phyloP scores from a whole-genome alignment of 2,113 vertebrate species.

The Melanostigma gelatinosum region DNA sequence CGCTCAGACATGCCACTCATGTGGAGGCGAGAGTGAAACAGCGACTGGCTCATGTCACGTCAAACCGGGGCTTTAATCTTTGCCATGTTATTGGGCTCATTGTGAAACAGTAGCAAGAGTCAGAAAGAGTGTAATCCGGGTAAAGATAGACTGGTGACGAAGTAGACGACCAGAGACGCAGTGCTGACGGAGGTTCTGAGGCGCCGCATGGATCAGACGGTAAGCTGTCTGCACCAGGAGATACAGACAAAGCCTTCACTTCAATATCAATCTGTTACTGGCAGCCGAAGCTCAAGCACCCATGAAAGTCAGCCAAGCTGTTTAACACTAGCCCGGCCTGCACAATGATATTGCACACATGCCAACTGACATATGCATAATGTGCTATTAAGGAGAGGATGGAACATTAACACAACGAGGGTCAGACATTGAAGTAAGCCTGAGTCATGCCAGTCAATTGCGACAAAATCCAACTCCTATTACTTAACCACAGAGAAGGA shows the following conservation, averaged over 20 bases:
- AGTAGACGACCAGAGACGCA: neutral
- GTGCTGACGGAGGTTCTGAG: conserved; percentile 41
- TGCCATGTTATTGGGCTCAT: conserved; percentile 18
- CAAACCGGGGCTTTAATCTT: conserved; percentile 24
- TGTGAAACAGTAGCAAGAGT: neutral
- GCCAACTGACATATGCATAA: conserved; percentile 17
- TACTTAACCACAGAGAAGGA: conserved; percentile 14
- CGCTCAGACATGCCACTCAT: neutral
- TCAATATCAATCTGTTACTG: conserved; percentile 41
- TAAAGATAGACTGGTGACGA: conserved; percentile 33
- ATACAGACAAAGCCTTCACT: conserved; percentile 36
- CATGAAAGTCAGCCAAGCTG: conserved; percentile 29
- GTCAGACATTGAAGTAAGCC: neutral
- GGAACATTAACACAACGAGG: conserved; percentile 2
- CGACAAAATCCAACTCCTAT: conserved; percentile 21
- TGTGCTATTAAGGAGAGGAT: neutral
- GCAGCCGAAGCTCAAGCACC: conserved; percentile 38
- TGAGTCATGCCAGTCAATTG: neutral
- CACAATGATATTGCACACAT: conserved; percentile 26
- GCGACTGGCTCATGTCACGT: conserved; percentile 29
- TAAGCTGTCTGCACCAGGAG: conserved; percentile 32
- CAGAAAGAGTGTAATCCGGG: conserved; percentile 19
- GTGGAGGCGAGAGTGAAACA: conserved; percentile 22
- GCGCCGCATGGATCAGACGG: conserved; percentile 28
- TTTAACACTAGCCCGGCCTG: conserved; percentile 21